phyloP scores from a whole-genome alignment of 2,797 vertebrate species.

The Xiphophorus birchmanni region DNA sequence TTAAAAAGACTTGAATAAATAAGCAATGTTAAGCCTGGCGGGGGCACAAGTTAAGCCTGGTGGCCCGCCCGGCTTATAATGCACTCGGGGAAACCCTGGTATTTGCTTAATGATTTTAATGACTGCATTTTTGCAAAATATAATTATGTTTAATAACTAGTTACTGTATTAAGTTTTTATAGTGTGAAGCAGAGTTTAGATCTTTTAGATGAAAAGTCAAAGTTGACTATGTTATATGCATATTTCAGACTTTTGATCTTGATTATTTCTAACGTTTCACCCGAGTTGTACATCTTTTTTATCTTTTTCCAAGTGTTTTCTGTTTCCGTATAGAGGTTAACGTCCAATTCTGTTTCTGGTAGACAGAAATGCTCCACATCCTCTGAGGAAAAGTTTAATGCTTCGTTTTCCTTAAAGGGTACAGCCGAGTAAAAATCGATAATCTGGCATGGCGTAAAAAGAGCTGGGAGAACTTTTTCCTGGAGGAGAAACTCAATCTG shows the following conservation, averaged over 20 bases:
- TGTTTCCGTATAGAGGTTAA: conserved; percentile 43
- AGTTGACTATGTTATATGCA: not conserved
- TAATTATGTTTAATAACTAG: no score
- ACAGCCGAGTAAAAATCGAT: conserved; percentile 18
- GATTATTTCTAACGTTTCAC: not conserved
- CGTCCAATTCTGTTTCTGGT: conserved; percentile 39
- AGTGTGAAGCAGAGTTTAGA: no score
- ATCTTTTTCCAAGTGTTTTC: conserved; percentile 6
- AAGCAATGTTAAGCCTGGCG: no score
- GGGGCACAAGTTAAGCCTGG: no score
- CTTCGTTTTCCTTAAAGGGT: conserved; percentile 6
- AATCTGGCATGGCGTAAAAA: not conserved
- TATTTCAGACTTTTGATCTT: not conserved
- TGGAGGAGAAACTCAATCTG: conserved; percentile 27
- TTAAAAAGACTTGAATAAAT: no score
- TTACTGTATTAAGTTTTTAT: no score
- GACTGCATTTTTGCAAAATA: no score
- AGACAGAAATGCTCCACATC: conserved; percentile 30
- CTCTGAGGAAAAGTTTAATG: conserved; percentile 16
- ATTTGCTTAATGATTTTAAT: no score
- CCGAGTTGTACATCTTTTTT: not conserved
- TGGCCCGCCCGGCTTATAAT: no score
- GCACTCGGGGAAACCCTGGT: no score
- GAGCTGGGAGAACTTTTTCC: not conserved
- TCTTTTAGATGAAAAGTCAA: not conserved